A percentile compares a stretch with the other conserved stretches of the same genome.
Conservation (phyloP, 2,113 vertebrate species). For the Sus scrofa region DNA sequence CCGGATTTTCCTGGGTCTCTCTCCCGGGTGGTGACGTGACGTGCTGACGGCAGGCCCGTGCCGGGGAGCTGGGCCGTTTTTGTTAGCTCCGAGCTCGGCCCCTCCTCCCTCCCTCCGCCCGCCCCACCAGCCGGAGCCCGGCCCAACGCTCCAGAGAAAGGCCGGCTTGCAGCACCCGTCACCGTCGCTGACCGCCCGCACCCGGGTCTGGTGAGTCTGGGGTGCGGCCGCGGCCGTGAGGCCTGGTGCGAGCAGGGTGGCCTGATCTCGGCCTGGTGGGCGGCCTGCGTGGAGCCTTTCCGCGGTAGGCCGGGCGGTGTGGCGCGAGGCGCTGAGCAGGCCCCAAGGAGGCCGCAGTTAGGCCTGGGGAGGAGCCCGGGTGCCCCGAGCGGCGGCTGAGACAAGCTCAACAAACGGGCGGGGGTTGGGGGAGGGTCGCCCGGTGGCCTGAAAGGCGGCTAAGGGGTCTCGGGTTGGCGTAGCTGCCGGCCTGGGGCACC, state of each 20-base stretch:
- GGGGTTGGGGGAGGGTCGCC: constrained; percentile 55
- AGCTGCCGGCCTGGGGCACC: background rate
- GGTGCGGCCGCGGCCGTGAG: constrained; percentile 80
- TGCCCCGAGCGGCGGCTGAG: constrained; percentile 63
- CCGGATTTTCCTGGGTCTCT: constrained; percentile 94
- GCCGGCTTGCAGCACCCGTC: constrained; percentile 83
- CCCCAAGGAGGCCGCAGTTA: constrained; percentile 92
- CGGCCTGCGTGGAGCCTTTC: constrained; percentile 72
- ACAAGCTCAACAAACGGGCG: constrained; percentile 68
- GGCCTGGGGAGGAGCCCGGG: constrained; percentile 81
- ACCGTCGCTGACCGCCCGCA: constrained; percentile 75
- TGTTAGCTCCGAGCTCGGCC: constrained; percentile 94
- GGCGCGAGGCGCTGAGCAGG: constrained; percentile 85
- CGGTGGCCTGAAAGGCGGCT: background rate
- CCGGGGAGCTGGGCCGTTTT: constrained; percentile 94
- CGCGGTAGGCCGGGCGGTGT: constrained; percentile 75
- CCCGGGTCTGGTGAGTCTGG: constrained; percentile 78
- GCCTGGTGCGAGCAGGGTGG: constrained; percentile 66
- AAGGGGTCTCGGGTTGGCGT: background rate
- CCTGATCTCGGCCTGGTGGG: constrained; percentile 83
- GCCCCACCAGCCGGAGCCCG: constrained; percentile 88
- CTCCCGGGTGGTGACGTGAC: constrained; percentile 95
- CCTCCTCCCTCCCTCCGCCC: constrained; percentile 92
- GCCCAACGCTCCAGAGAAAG: constrained; percentile 93
- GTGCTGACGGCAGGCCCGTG: constrained; percentile 95